Evolutionary conservation across 2,113 vertebrate genomes (phyloP).

Genomic region (Rhinolophus sinicus): DNA sequence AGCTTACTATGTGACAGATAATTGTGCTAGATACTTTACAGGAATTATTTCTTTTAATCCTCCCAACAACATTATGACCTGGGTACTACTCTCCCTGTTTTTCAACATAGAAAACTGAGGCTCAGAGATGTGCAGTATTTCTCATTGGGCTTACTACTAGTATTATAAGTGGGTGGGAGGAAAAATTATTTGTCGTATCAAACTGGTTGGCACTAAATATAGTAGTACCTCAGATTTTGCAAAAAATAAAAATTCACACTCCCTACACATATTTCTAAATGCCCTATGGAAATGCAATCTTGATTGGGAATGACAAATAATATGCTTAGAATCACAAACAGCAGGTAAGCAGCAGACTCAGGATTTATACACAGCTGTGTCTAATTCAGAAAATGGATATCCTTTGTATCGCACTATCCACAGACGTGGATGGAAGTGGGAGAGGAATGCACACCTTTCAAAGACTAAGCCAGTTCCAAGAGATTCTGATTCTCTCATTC

Average conservation of each 20-base stretch:
- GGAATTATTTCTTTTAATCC: neutral
- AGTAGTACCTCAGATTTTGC: neutral
- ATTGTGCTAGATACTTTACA: neutral
- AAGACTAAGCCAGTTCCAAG: neutral
- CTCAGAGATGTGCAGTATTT: neutral
- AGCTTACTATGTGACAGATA: neutral
- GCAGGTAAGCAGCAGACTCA: neutral
- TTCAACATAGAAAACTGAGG: neutral
- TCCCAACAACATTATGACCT: neutral
- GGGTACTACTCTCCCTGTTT: neutral
- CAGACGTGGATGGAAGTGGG: neutral
- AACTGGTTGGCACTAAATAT: neutral
- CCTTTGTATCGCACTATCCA: neutral
- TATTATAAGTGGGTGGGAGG: neutral
- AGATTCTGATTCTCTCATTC: constrained; percentile 10
- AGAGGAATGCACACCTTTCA: neutral
- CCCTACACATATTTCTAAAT: neutral
- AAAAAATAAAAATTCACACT: neutral
- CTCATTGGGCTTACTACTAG: neutral
- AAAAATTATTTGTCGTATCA: neutral
- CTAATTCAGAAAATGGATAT: neutral
- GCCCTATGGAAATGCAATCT: neutral
- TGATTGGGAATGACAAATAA: neutral
- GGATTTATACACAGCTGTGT: neutral
- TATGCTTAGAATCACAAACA: neutral